These are phyloP conservation scores for Protophormia terraenovae DNA, from an alignment of 2,888 invertebrate genomes.

Conservation along the genomic window DNA sequence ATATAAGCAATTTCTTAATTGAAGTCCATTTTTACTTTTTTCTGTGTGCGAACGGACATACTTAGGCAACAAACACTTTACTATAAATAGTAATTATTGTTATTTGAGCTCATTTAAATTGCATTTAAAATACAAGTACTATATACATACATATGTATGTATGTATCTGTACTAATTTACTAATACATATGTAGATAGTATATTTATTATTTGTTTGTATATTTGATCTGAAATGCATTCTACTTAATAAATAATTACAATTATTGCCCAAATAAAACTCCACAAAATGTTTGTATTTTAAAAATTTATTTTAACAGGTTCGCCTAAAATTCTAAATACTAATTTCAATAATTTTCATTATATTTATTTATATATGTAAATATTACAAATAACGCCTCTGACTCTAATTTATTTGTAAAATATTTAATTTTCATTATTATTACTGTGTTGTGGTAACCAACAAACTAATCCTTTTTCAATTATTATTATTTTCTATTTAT, in stretches of 20 bases:
- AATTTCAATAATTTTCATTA: slow-evolving; percentile 8
- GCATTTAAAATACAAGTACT: slow-evolving; percentile 1
- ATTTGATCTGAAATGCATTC: slow-evolving; percentile 6
- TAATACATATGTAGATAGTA: neutral
- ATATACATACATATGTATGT: too few species aligned
- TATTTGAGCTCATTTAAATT: slow-evolving; percentile 40
- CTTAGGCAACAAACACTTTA: neutral
- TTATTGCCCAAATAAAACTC: slow-evolving; percentile 36
- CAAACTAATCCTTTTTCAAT: slow-evolving; percentile 55
- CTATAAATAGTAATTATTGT: slow-evolving; percentile 47
- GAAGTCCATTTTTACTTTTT: too few species aligned
- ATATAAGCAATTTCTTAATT: too few species aligned
- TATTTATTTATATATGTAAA: neutral
- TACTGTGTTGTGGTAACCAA: slow-evolving; percentile 46
- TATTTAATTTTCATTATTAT: slow-evolving; percentile 50
- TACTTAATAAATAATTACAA: slow-evolving; percentile 61
- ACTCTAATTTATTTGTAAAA: slow-evolving; percentile 14
- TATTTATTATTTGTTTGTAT: neutral
- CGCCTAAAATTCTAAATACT: slow-evolving; percentile 20
- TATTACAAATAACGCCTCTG: neutral
- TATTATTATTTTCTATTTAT: slow-evolving; percentile 54
- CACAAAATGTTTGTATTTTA: slow-evolving; percentile 46
- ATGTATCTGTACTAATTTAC: neutral
- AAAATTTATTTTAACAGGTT: neutral
- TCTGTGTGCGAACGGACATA: too few species aligned